Conservation (phyloP, 2,888 invertebrate species). For the Heliothis peltigera region DNA sequence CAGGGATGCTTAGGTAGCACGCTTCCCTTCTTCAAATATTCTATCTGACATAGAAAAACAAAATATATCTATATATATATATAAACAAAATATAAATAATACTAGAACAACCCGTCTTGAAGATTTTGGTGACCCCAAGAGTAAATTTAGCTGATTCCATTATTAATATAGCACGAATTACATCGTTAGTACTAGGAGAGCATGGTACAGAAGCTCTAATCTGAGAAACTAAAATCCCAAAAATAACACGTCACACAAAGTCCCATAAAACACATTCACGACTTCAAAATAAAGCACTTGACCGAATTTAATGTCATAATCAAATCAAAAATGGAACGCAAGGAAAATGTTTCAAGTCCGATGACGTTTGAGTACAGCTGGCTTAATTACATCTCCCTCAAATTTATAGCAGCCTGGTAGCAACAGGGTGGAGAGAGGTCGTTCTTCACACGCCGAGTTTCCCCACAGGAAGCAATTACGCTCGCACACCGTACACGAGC, state of each 20-base stretch:
- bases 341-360: slow-evolving; percentile 44
- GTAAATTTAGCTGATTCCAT: too few species aligned
- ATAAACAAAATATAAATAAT: too few species aligned
- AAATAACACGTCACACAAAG: slow-evolving; percentile 11
- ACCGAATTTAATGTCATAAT: slow-evolving; percentile 44
- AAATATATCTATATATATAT: too few species aligned
- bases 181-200: too few species aligned
- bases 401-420: slow-evolving; percentile 76
- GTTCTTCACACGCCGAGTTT: slow-evolving; percentile 78
- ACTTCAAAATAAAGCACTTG: slow-evolving; percentile 32
- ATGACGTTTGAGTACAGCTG: slow-evolving; percentile 57
- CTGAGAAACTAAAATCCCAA: too few species aligned
- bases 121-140: too few species aligned
- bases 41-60: too few species aligned
- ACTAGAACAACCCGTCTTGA: too few species aligned
- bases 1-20: too few species aligned
- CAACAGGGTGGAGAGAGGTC: slow-evolving; percentile 69
- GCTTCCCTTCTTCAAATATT: too few species aligned
- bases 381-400: slow-evolving; percentile 70
- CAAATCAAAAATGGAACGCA: slow-evolving; percentile 52
- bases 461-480: slow-evolving; percentile 80
- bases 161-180: too few species aligned
- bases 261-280: slow-evolving; percentile 11
- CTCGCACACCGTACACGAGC: slow-evolving; percentile 63
- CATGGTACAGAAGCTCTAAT: too few species aligned